Evolutionary conservation across 2,797 vertebrate species (phyloP).

Genomic region (Sebastes vulpes): DNA sequence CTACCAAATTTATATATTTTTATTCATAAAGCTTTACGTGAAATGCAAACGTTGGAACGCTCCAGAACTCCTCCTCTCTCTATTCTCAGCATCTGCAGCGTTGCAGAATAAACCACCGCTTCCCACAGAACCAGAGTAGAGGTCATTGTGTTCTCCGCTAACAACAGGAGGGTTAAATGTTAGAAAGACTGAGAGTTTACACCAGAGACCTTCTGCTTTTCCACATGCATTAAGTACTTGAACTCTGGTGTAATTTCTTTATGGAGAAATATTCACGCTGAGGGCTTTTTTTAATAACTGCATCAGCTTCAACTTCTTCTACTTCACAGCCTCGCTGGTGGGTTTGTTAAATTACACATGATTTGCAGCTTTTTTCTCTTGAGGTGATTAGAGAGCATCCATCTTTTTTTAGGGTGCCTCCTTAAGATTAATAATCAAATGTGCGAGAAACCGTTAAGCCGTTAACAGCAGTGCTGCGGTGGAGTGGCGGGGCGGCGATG

Average conservation of each 20-base stretch:
- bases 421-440: background rate
- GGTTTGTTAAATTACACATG: background rate
- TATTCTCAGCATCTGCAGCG: background rate
- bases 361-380: background rate
- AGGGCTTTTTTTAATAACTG: background rate
- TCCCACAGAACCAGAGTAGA: background rate
- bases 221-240: conserved; percentile 35
- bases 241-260: background rate
- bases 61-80: background rate
- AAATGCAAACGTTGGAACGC: background rate
- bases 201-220: background rate
- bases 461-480: background rate
- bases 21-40: background rate
- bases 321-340: background rate
- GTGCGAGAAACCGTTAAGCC: background rate
- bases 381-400: background rate
- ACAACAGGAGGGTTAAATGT: conserved; percentile 2
- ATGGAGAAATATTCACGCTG: background rate
- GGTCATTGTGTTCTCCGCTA: background rate
- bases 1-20: background rate
- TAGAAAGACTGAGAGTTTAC: background rate
- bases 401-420: background rate
- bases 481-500: background rate
- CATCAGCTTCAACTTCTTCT: background rate
- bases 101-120: background rate